Percentiles rank a stretch among this genome's conserved stretches.
phyloP scores from a whole-genome alignment of 2,113 vertebrate species.

The Ancistrus triradiatus region DNA sequence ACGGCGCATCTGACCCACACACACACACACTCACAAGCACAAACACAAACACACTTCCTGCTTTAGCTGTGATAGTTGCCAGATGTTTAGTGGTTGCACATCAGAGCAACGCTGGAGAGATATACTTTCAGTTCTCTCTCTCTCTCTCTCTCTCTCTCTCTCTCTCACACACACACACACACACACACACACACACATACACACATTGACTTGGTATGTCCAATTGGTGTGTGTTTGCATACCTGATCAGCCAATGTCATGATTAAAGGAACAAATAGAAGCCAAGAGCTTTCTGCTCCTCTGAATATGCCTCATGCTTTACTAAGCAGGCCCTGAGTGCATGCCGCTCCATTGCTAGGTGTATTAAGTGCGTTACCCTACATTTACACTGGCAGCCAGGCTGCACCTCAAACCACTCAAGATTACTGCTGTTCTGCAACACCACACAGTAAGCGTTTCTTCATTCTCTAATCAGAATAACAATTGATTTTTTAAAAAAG shows the following conservation, averaged over 20 bases:
- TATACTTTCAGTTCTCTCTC: constrained; percentile 2
- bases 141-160: constrained; percentile 22
- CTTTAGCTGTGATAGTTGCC: constrained; percentile 44
- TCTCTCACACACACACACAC: constrained; percentile 36
- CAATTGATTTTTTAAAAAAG: too few relatives aligned
- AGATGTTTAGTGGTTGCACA: constrained; percentile 39
- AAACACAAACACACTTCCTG: constrained; percentile 30
- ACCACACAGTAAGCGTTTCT: too few relatives aligned
- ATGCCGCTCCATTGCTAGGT: background rate
- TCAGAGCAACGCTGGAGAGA: constrained; percentile 18
- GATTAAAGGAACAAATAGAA: constrained; percentile 15
- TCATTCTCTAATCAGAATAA: too few relatives aligned
- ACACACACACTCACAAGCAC: constrained; percentile 12
- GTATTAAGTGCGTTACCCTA: too few relatives aligned
- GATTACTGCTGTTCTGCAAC: too few relatives aligned
- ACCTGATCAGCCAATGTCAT: constrained; percentile 13
- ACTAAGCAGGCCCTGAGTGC: constrained; percentile 2
- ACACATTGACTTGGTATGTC: background rate
- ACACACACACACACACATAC: constrained; percentile 39
- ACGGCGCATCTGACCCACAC: constrained; percentile 9
- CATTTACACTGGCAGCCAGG: too few relatives aligned
- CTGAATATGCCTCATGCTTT: constrained; percentile 5
- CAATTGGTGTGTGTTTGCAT: constrained; percentile 9
- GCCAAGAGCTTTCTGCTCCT: background rate
- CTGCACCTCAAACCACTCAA: too few relatives aligned